phyloP scores from a whole-genome alignment of 2,113 vertebrate species.

The Hucho hucho region DNA sequence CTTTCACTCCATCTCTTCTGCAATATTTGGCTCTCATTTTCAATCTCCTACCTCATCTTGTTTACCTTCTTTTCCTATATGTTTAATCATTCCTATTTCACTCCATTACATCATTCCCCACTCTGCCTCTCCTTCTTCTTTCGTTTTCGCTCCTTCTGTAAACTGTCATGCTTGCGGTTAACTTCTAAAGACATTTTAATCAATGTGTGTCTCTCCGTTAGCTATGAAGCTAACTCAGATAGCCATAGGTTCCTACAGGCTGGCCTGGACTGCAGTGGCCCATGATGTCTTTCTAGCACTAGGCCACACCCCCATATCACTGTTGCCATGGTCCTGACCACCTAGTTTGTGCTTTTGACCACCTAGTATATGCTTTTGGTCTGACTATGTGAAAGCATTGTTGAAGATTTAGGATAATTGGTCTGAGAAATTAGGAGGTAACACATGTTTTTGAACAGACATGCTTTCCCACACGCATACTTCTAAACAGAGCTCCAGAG shows the following conservation, averaged over 20 bases:
- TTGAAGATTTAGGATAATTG: slow-evolving; percentile 43
- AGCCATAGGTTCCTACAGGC: neutral
- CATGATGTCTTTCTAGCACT: slow-evolving; percentile 2
- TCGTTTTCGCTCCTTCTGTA: neutral
- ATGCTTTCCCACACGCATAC: slow-evolving; percentile 46
- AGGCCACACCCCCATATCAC: slow-evolving; percentile 9
- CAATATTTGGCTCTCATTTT: neutral
- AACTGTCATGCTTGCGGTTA: neutral
- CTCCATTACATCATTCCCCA: neutral
- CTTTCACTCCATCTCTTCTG: neutral
- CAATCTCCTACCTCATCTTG: neutral
- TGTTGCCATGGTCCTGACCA: slow-evolving; percentile 30
- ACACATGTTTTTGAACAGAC: slow-evolving; percentile 39
- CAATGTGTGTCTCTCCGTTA: neutral
- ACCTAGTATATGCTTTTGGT: slow-evolving; percentile 22
- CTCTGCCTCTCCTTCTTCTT: neutral
- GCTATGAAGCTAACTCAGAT: neutral
- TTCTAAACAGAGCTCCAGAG: slow-evolving; percentile 9
- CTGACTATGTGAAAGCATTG: slow-evolving; percentile 36
- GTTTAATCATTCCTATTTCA: neutral
- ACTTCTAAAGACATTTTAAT: neutral
- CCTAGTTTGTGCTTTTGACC: slow-evolving; percentile 29
- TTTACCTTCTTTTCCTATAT: neutral
- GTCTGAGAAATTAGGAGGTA: slow-evolving; percentile 55
- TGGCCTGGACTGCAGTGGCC: slow-evolving; percentile 1